Base-by-base conservation (phyloP, 35 echinoderm and acorn worm genomes). In the Ophiothrix spiculata region DNA sequence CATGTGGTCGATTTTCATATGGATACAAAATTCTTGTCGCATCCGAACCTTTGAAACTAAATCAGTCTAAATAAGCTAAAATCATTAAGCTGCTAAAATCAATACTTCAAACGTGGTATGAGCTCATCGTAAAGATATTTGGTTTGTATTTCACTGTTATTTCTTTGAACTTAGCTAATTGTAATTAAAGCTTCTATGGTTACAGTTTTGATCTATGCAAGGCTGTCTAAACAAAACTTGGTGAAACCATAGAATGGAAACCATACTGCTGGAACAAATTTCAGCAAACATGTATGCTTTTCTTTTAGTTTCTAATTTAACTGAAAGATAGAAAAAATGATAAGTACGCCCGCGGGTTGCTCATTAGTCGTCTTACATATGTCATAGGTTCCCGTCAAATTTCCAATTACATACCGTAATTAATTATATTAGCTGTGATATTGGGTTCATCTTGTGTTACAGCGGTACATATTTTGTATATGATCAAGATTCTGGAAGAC, bases 101-200 rank as follows among this genome's bases (percentile, higher is more conserved):
- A 28, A 69, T 69, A 15, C 29, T 69, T 69, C 60, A 69, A 69
- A 25, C 17, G 17, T 12, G 16, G 23, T 25, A 69, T 69, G 60
- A 69, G 60, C 60, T n/a, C 60, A 25, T 69, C 60, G 17, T 69
- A 2, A 69, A n/a, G 23, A 69, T 15, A 25, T n/a, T 69, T 28
- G 60, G 60, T 69, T 69, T 28, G 3, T 10, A n/a, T 69, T 69
- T 69, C 60, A 69, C 23, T n/a, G 23, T 25, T 4, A 15, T 69
- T 69, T 69, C 6, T 69, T 69, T 69, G 3, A 69, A 69, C 60
- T 69, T 69, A 69, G 60, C 4, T 69, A 69, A 69, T 69, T 69
- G 60, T 69, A 69, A 69, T 69, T 69, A 69, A 69, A 69, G 60
- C 60, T n/a, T 69, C 60, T 69, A 15, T 69, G 8, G 1, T 69